Conservation (phyloP, 2,113 vertebrate genomes). For the Hyperopisus bebe region DNA sequence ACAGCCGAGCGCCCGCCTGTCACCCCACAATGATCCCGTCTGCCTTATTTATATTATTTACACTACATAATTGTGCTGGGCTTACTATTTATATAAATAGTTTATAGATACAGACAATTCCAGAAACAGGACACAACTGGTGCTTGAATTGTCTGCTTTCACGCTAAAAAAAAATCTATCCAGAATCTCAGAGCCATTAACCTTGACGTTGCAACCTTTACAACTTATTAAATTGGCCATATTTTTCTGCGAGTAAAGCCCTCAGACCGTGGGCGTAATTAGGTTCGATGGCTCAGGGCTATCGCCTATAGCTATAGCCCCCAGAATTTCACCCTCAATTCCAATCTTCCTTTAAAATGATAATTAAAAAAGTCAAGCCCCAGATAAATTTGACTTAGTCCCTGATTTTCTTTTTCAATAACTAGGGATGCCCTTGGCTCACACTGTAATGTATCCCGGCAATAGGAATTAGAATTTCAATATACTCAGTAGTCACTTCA, state of each 20-base stretch:
- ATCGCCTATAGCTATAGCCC: too few species aligned
- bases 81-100: conserved; percentile 11
- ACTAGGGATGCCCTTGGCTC: too few species aligned
- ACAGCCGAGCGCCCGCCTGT: not conserved
- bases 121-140: conserved; percentile 6
- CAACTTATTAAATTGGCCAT: not conserved
- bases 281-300: too few species aligned
- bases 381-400: too few species aligned
- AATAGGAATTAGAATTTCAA: not conserved
- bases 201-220: not conserved
- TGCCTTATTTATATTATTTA: conserved; percentile 1
- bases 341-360: too few species aligned
- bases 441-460: not conserved
- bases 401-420: too few species aligned
- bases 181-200: not conserved
- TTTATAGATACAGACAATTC: conserved; percentile 5
- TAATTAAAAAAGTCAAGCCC: too few species aligned
- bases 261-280: too few species aligned
- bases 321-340: too few species aligned
- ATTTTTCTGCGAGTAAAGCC: not conserved
- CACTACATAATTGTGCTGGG: not conserved
- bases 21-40: not conserved
- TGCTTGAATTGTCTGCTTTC: not conserved
- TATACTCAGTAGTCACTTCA: not conserved
- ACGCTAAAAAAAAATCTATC: not conserved